Evolutionary conservation across 1,140 invertebrate species (phyloP).

Genomic region (Drosophila orena): DNA sequence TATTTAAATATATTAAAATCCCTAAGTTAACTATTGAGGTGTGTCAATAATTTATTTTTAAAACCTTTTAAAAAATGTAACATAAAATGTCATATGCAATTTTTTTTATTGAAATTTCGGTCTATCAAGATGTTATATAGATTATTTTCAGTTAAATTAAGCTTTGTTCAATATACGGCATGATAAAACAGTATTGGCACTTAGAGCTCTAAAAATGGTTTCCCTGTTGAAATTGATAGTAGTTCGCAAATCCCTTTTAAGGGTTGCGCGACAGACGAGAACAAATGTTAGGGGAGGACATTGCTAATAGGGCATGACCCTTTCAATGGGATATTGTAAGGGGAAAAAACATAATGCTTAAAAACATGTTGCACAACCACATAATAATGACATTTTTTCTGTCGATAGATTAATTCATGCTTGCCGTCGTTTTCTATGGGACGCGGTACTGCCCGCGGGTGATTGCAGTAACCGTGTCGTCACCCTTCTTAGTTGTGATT

Average conservation of each 20-base stretch:
- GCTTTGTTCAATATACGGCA: background rate
- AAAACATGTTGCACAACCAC: slow-evolving; percentile 79
- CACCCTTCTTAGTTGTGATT: slow-evolving; percentile 27
- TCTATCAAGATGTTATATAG: background rate
- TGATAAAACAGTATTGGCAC: background rate
- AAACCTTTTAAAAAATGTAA: too few relatives aligned
- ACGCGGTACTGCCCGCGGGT: slow-evolving; percentile 53
- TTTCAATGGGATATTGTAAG: slow-evolving; percentile 13
- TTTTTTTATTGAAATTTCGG: too few relatives aligned
- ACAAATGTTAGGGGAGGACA: slow-evolving; percentile 37
- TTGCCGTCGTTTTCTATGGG: slow-evolving; percentile 18
- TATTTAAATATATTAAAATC: too few relatives aligned
- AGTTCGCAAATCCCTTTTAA: slow-evolving; percentile 36
- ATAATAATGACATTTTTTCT: slow-evolving; percentile 80
- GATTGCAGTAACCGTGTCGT: slow-evolving; percentile 33
- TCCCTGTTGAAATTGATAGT: slow-evolving; percentile 39
- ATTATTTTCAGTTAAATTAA: background rate
- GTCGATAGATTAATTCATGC: slow-evolving; percentile 49
- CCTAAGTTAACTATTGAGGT: too few relatives aligned
- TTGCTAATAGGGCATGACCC: slow-evolving; percentile 48
- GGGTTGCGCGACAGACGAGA: slow-evolving; percentile 47
- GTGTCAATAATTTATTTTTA: too few relatives aligned
- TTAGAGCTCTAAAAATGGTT: slow-evolving; percentile 4
- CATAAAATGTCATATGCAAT: too few relatives aligned
- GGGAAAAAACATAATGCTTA: slow-evolving; percentile 58